Evolutionary conservation across 2,888 invertebrate genomes (phyloP).

Genomic region (Cosmorhoe ocellata): DNA sequence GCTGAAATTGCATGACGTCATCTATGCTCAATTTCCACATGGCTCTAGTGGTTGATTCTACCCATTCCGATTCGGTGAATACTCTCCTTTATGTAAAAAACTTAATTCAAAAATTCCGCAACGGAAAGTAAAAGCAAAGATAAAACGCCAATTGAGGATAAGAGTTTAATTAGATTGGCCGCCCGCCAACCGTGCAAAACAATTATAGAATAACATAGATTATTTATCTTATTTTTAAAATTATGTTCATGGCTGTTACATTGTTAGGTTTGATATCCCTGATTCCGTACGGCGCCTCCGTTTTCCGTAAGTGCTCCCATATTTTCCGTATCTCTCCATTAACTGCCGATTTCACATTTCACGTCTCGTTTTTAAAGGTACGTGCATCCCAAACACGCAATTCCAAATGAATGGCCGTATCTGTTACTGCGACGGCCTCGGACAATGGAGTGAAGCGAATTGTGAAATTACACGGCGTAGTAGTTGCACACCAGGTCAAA

Average conservation of each 20-base stretch:
- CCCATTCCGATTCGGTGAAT: no score
- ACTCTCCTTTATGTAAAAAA: neutral
- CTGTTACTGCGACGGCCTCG: constrained; percentile 59
- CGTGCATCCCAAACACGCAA: constrained; percentile 65
- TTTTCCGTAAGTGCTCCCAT: constrained; percentile 51
- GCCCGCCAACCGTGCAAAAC: constrained; percentile 45
- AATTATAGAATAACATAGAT: constrained; percentile 34
- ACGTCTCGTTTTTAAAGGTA: constrained; percentile 41
- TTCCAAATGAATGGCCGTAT: constrained; percentile 56
- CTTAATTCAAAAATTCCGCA: constrained; percentile 6
- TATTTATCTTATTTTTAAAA: constrained; percentile 40
- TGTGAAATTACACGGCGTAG: constrained; percentile 53
- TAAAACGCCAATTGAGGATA: constrained; percentile 26
- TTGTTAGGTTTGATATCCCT: constrained; percentile 50
- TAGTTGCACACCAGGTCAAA: constrained; percentile 57
- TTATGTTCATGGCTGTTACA: constrained; percentile 55
- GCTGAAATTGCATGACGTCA: no score
- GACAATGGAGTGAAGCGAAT: constrained; percentile 54
- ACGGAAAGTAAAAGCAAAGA: constrained; percentile 1
- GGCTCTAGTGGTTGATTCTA: no score
- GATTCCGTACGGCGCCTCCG: constrained; percentile 39
- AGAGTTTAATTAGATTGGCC: constrained; percentile 40
- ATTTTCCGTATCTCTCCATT: neutral
- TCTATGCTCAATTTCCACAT: no score
- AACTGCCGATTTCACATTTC: constrained; percentile 7